These are phyloP conservation scores for Ptilonorhynchus violaceus DNA, from an alignment of 2,113 vertebrate genomes.

Conservation along the genomic window DNA sequence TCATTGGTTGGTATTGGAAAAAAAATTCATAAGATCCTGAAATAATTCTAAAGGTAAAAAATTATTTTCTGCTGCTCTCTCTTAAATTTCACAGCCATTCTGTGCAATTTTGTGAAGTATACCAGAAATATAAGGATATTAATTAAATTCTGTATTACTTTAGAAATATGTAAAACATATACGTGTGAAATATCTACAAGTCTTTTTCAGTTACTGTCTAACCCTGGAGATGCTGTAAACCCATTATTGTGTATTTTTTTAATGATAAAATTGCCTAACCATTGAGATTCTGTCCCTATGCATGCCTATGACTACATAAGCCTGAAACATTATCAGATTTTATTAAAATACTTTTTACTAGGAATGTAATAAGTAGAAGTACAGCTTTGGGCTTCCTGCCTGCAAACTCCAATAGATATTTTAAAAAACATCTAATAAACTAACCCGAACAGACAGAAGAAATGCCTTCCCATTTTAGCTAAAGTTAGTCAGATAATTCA, in stretches of 20 bases:
- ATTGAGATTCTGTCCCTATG: background rate
- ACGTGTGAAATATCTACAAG: background rate
- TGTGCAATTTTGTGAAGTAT: background rate
- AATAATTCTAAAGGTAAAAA: background rate
- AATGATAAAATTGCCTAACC: background rate
- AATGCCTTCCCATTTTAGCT: background rate
- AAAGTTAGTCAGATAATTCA: constrained; percentile 1
- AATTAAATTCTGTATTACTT: background rate
- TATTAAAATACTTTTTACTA: background rate
- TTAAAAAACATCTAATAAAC: background rate
- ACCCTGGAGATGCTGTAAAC: background rate
- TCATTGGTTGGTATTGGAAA: background rate
- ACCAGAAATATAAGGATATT: background rate
- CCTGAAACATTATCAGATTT: background rate
- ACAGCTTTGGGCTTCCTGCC: background rate
- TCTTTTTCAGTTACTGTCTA: background rate
- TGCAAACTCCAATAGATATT: background rate
- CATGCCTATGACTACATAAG: background rate
- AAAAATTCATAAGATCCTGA: background rate
- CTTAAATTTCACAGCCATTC: background rate
- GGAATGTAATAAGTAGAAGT: background rate
- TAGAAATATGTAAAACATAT: background rate
- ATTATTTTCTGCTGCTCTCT: background rate
- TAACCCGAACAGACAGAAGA: background rate
- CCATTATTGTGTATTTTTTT: background rate